Conservation (phyloP, 1,140 invertebrate species). For the Calliopsis andreniformis region DNA sequence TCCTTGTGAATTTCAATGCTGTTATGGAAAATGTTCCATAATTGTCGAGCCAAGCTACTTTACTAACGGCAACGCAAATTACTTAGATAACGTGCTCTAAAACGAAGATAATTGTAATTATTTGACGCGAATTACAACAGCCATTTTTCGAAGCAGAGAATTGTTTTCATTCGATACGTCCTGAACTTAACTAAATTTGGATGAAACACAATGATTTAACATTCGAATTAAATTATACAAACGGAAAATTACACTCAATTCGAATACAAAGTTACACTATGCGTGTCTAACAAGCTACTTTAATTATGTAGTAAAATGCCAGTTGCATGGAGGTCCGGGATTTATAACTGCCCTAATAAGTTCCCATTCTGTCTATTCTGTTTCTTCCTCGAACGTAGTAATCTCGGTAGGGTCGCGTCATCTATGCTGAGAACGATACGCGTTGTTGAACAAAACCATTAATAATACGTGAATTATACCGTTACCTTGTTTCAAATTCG, state of each 20-base stretch:
- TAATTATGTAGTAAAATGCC: conserved; percentile 25
- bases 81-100: too few relatives aligned
- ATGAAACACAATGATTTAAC: too few relatives aligned
- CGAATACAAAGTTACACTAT: conserved; percentile 4
- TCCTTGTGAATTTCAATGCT: too few relatives aligned
- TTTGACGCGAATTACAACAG: too few relatives aligned
- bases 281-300: conserved; percentile 43
- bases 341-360: background rate
- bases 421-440: background rate
- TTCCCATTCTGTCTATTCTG: too few relatives aligned
- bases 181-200: too few relatives aligned
- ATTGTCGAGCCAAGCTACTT: too few relatives aligned
- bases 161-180: too few relatives aligned
- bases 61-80: too few relatives aligned
- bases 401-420: background rate
- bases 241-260: conserved; percentile 8
- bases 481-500: background rate
- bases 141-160: too few relatives aligned
- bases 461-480: conserved; percentile 26
- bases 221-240: background rate
- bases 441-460: conserved; percentile 24
- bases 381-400: background rate
- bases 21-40: too few relatives aligned
- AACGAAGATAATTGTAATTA: too few relatives aligned
- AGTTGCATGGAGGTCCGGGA: background rate